Base-by-base conservation (phyloP, 2,888 invertebrate genomes). In the Malacosoma neustria region DNA sequence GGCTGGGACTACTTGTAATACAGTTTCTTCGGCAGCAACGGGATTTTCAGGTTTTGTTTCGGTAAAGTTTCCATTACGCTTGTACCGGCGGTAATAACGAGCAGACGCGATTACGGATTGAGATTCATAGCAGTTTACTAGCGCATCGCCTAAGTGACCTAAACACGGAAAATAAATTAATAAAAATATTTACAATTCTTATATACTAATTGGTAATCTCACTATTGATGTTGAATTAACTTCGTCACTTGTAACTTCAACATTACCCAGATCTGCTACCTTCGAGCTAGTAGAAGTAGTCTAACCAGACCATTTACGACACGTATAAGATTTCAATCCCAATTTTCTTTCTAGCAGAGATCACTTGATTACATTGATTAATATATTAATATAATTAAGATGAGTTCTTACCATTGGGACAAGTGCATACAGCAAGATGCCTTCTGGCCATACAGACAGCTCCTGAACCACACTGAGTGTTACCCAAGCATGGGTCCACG, bases 351-450 rank as follows among this genome's bases (percentile, higher is more conserved):
- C n/a, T n/a, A n/a, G n/a, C n/a, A n/a, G n/a, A n/a, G n/a, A n/a
- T n/a, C n/a, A n/a, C n/a, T n/a, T n/a, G n/a, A n/a, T n/a, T n/a
- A n/a, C n/a, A n/a, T n/a, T n/a, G n/a, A n/a, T n/a, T n/a, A n/a
- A n/a, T n/a, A n/a, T n/a, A n/a, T n/a, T n/a, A n/a, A n/a, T n/a
- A n/a, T n/a, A n/a, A n/a, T n/a, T n/a, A n/a, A n/a, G n/a, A n/a
- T n/a, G n/a, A n/a, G n/a, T n/a, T n/a, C n/a, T 49, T 70, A 61
- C 94, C 94, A 29, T 88, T 75, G 1, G 91, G 91, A 50, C 95
- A 95, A 1, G 93, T 93, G 67, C 95, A 95, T 30, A 95, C 93
- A 3, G 95, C 94, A 35, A 93, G 87, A 70, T 95, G 94, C 15
- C 91, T 87, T 39, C 93, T 87, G 0, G 92, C 89, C 64, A 91